Evolutionary conservation across 2,113 vertebrate species (phyloP), one percentile per base, ranked within the genome.

Genomic region (Gavialis gangeticus): DNA sequence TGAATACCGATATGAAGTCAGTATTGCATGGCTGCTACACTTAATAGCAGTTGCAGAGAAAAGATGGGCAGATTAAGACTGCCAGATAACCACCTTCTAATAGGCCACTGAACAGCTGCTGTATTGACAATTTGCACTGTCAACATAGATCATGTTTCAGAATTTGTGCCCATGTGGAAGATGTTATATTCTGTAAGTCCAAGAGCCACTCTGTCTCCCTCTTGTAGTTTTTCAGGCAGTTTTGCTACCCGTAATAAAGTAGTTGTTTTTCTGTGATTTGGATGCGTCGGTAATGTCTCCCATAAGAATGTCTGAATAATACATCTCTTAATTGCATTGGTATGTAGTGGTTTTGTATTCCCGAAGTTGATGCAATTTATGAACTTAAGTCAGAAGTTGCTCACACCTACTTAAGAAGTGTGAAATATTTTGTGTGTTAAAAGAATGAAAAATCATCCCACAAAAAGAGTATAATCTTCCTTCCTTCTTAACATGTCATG

Each of bases 81-180:
- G 21, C 25, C 1, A 2, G 3, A 55, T 67, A 56, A 2, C 15
- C 75, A 13, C 55, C 12, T 85, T 84, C 37, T 24, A 0, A 0
- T 57, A 76, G 56, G 46, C 25, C 56, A 13, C 54, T 92, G 5
- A 66, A 46, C 34, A 85, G n/a, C 25, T 64, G 11, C 55, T 27
- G 78, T 19, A 10, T 58, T 75, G 34, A 6, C 88, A 78, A 86
- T n/a, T 78, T 88, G 27, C n/a, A 24, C 3, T 91, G 8, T 75
- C 46, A 76, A 28, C 9, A 46, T 82, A 84, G 17, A 2, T 37
- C 5, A 21, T 0, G 0, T 73, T 85, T 84, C 60, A 69, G 12
- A 88, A 55, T 59, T 85, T 75, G 54, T 75, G 55, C 10, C 82
- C 28, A 73, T 85, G 79, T 24, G 9, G 54, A 77, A 93, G 22